A percentile compares a stretch with the other conserved stretches of the same genome.
phyloP scores from a whole-genome alignment of 2,113 vertebrate species.

The Paramormyrops kingsleyae region DNA sequence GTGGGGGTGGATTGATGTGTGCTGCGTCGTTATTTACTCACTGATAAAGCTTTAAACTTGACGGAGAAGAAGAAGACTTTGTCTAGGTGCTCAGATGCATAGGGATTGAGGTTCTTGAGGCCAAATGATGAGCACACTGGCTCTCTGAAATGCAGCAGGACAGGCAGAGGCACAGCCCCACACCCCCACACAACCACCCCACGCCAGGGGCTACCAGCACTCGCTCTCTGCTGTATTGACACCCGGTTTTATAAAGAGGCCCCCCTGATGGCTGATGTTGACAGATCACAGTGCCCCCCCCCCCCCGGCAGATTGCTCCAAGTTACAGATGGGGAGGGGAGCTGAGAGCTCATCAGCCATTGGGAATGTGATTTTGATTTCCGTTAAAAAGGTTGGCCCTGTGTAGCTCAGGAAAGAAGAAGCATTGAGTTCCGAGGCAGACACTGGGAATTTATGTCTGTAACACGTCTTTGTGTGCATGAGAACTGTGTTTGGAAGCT shows the following conservation, averaged over 20 bases:
- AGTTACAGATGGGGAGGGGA: slow-evolving; percentile 21
- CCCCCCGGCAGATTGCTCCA: slow-evolving; percentile 18
- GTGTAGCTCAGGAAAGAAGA: slow-evolving; percentile 25
- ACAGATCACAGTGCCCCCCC: slow-evolving; percentile 31
- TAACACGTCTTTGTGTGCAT: not conserved
- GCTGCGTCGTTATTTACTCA: slow-evolving; percentile 66
- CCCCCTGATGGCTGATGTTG: slow-evolving; percentile 34
- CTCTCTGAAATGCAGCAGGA: slow-evolving; percentile 38
- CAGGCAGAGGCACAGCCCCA: slow-evolving; percentile 35
- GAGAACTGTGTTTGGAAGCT: not conserved
- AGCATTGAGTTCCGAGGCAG: not conserved
- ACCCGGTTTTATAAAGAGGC: slow-evolving; percentile 67
- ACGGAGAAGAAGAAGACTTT: slow-evolving; percentile 52
- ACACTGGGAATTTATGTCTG: not conserved
- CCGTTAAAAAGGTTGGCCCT: slow-evolving; percentile 43
- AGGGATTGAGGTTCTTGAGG: slow-evolving; percentile 21
- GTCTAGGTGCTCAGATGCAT: slow-evolving; percentile 48
- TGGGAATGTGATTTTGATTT: slow-evolving; percentile 44
- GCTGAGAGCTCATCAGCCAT: slow-evolving; percentile 18
- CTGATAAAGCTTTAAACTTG: slow-evolving; percentile 66
- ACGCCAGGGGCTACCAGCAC: slow-evolving; percentile 55
- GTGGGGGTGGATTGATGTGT: slow-evolving; percentile 54
- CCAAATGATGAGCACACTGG: slow-evolving; percentile 24
- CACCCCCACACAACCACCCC: slow-evolving; percentile 19
- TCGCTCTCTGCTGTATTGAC: slow-evolving; percentile 63